Evolutionary conservation across 2,888 invertebrate species (phyloP).

Genomic region (Athalia rosae): DNA sequence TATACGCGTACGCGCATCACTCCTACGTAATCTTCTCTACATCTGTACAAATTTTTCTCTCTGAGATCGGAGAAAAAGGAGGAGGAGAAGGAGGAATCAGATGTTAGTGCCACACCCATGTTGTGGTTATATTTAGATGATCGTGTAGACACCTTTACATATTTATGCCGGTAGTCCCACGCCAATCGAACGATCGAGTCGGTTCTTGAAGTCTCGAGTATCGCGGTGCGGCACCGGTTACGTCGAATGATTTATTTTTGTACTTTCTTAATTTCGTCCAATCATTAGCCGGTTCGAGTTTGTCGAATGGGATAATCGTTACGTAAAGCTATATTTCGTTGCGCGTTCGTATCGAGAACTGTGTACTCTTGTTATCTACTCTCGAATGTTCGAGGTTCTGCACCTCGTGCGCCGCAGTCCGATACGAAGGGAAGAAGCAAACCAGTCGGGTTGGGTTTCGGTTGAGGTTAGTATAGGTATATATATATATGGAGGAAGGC

Average conservation of each 20-base stretch:
- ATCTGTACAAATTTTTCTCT: too few relatives aligned
- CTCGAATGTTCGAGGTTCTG: too few relatives aligned
- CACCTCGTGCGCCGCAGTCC: neutral
- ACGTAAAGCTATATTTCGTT: neutral
- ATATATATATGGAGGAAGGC: constrained; percentile 37
- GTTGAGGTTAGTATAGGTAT: neutral
- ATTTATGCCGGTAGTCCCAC: constrained; percentile 60
- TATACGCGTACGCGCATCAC: too few relatives aligned
- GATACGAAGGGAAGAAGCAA: neutral
- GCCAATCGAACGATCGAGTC: constrained; percentile 11
- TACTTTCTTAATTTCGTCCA: neutral
- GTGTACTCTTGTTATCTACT: too few relatives aligned
- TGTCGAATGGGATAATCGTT: neutral
- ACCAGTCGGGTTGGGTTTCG: neutral
- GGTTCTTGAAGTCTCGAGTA: neutral
- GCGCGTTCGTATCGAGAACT: too few relatives aligned
- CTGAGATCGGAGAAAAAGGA: neutral
- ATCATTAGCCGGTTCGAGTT: neutral
- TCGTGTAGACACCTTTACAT: constrained; percentile 63
- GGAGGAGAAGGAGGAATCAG: neutral
- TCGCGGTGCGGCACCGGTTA: neutral
- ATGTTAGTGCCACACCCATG: constrained; percentile 52
- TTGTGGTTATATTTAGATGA: constrained; percentile 65
- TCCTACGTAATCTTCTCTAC: too few relatives aligned
- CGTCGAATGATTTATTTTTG: constrained; percentile 28